Conservation (phyloP, 2,113 vertebrate genomes). For the Corydoras maculifer region DNA sequence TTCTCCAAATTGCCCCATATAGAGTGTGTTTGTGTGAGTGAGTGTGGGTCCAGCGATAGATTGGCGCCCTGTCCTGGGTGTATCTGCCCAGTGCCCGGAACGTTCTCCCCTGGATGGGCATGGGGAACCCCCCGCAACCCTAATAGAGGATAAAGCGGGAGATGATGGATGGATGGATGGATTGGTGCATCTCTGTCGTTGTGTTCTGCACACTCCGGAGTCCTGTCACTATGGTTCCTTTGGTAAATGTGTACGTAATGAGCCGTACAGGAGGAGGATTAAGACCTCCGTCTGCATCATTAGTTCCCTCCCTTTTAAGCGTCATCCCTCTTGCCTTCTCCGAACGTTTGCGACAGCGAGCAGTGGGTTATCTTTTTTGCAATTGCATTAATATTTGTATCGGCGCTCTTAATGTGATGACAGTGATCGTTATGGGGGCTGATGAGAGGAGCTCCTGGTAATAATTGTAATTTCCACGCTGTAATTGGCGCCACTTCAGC, state of each 20-base stretch:
- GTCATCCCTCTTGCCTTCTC: slow-evolving; percentile 3
- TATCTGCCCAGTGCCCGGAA: no score
- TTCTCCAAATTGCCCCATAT: no score
- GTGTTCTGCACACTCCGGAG: no score
- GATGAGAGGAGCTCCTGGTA: slow-evolving; percentile 26
- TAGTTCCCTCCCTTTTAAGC: no score
- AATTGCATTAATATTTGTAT: slow-evolving; percentile 30
- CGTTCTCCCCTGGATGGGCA: no score
- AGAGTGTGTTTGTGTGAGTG: no score
- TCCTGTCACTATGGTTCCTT: no score
- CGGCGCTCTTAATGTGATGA: slow-evolving; percentile 15
- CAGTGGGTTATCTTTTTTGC: not conserved
- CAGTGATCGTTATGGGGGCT: slow-evolving; percentile 30
- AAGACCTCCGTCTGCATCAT: not conserved
- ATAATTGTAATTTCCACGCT: slow-evolving; percentile 33
- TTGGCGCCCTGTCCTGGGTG: no score
- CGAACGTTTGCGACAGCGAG: not conserved
- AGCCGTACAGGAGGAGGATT: not conserved
- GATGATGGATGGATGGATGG: no score
- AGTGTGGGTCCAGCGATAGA: no score
- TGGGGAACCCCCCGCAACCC: no score
- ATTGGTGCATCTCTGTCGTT: not conserved
- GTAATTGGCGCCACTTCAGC: slow-evolving; percentile 28
- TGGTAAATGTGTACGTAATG: not conserved
- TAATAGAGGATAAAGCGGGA: no score